Conservation (phyloP, 2,888 invertebrate species). For the Sialis lutaria region DNA sequence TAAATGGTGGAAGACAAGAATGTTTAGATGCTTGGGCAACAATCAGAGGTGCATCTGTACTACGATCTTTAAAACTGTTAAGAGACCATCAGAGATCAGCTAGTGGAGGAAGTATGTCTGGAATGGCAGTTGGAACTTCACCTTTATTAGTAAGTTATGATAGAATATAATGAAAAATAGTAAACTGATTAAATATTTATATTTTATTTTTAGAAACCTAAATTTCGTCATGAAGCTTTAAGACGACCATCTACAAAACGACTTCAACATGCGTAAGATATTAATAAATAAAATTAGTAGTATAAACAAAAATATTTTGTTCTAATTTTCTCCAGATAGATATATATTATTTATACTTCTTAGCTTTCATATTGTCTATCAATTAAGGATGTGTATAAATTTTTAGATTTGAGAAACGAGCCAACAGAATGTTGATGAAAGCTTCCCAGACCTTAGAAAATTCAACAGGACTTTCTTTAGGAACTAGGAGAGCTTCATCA, state of each 20-base stretch:
- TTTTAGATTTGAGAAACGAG: constrained; percentile 54
- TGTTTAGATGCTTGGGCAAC: constrained; percentile 59
- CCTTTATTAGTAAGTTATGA: constrained; percentile 36
- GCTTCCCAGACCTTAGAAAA: constrained; percentile 70
- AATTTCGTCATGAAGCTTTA: constrained; percentile 57
- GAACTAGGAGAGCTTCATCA: constrained; percentile 36
- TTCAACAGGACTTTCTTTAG: constrained; percentile 65
- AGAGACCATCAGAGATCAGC: constrained; percentile 65
- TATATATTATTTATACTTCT: too few relatives aligned
- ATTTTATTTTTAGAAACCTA: constrained; percentile 36
- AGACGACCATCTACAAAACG: constrained; percentile 61
- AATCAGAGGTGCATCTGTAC: constrained; percentile 58
- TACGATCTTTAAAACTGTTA: constrained; percentile 54
- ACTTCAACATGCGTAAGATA: constrained; percentile 57
- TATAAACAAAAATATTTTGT: background rate
- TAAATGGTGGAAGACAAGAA: constrained; percentile 53
- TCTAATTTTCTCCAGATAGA: too few relatives aligned
- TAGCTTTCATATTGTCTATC: too few relatives aligned
- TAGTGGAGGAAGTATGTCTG: constrained; percentile 57
- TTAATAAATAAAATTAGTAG: background rate
- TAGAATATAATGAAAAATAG: background rate
- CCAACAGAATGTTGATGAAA: constrained; percentile 64
- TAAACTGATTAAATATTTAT: background rate
- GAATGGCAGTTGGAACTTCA: constrained; percentile 22
- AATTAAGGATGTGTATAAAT: background rate